Evolutionary conservation across 2,797 vertebrate species (phyloP), one percentile per base, ranked within the genome.

Genomic region (Sylvia borin): DNA sequence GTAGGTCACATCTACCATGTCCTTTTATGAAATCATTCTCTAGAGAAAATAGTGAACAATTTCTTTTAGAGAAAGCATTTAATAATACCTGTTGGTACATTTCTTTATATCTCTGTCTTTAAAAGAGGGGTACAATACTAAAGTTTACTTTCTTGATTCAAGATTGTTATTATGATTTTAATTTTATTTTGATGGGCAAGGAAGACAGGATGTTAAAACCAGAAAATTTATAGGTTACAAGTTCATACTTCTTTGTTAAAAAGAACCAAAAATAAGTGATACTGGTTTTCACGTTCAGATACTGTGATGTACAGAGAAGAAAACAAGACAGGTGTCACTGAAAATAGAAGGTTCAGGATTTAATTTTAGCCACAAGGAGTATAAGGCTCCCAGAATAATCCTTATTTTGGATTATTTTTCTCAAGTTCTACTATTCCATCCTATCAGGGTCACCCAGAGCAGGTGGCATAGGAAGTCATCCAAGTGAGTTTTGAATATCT

Each of bases 141-240:
- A 85, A 88, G 70, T 40, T 31, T 51, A 11, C 38, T 85, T 92
- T 76, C n/a, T 76, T 24, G 13, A 50, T 53, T 76, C 47, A 38
- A 50, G 32, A n/a, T 85, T 54, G 5, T 58, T 67, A 51, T 2
- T 0, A 0, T 64, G 2, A 65, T 79, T 85, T 85, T 22, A 76
- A 19, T 51, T 48, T 48, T 25, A 14, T 48, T 48, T 74, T 87
- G 22, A 57, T 15, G 65, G 10, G 18, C 29, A 61, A 40, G 22
- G 40, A 73, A 88, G 45, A 7, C 57, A 76, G 4, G 16, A 54
- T 58, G 24, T 24, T 84, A 36, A 53, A 42, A 71, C 3, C 14
- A 84, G 40, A 71, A 90, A 81, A 62, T 66, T 7, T 89, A n/a
- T 11, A 24, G 9, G 20, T 68, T 90, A 82, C 51, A 55, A 65